These are phyloP conservation scores for Drosophila borealis DNA, from an alignment of 2,888 invertebrate genomes.

Conservation along the genomic window DNA sequence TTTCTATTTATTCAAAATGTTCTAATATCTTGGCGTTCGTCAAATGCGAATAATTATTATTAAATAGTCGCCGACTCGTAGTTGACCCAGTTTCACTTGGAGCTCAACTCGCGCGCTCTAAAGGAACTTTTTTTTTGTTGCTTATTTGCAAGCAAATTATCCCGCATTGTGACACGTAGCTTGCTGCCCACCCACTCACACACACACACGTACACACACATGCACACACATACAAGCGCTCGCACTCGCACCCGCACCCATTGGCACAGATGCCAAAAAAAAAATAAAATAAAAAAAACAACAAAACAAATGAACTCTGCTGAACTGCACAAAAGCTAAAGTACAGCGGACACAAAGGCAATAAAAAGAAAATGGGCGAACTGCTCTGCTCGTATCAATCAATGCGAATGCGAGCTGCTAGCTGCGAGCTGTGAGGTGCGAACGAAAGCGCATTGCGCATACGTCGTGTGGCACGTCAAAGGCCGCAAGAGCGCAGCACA, in stretches of 20 bases:
- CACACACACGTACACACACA: conserved; percentile 1
- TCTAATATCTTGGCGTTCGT: no score
- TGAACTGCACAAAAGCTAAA: conserved; percentile 64
- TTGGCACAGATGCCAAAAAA: conserved; percentile 52
- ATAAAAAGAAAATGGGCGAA: conserved; percentile 33
- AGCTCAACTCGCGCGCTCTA: conserved; percentile 1
- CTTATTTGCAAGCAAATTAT: conserved; percentile 14
- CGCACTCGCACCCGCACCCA: conserved; percentile 16
- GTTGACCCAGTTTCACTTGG: conserved; percentile 39
- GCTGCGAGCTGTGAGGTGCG: conserved; percentile 10
- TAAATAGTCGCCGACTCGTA: background rate
- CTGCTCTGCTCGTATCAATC: conserved; percentile 45
- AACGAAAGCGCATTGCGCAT: conserved; percentile 64
- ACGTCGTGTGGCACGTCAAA: conserved; percentile 52
- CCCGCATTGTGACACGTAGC: conserved; percentile 62
- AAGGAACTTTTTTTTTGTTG: conserved; percentile 11
- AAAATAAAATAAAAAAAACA: conserved; percentile 8
- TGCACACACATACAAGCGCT: conserved; percentile 1
- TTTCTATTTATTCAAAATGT: no score
- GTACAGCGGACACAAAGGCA: conserved; percentile 73
- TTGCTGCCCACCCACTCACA: conserved; percentile 6
- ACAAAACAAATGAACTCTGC: conserved; percentile 63
- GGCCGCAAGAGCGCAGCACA: conserved; percentile 23
- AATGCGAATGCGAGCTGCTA: conserved; percentile 33
- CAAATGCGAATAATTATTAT: no score